phyloP scores from a whole-genome alignment of 2,888 invertebrate species.

The Agrochola macilenta region DNA sequence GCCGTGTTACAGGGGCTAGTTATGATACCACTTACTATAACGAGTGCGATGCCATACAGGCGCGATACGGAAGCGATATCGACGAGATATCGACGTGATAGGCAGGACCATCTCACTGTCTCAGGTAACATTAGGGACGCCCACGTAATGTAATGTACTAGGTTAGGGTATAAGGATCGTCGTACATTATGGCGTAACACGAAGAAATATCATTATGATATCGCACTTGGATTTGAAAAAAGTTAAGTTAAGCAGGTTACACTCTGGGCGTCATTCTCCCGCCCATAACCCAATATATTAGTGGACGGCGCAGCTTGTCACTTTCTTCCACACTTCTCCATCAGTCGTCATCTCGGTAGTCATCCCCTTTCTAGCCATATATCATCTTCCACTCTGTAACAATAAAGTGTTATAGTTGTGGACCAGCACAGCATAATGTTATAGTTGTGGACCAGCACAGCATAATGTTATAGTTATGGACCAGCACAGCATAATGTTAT shows the following conservation, averaged over 20 bases:
- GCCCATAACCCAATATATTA: not conserved
- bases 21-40: slow-evolving; percentile 13
- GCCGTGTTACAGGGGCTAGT: slow-evolving; percentile 12
- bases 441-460: no score
- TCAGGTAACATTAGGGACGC: not conserved
- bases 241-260: no score
- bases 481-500: no score
- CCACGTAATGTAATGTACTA: not conserved
- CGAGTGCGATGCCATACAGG: not conserved
- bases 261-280: not conserved
- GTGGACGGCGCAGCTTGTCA: not conserved
- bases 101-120: slow-evolving; percentile 5
- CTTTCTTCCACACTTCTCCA: not conserved
- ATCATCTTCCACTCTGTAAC: no score
- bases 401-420: no score
- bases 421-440: no score
- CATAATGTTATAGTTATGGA: no score
- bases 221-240: not conserved
- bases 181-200: slow-evolving; percentile 6
- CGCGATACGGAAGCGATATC: slow-evolving; percentile 18
- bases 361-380: no score
- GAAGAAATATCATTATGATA: no score
- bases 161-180: not conserved
- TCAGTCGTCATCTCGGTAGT: no score
- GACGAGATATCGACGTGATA: not conserved